Evolutionary conservation across 1,140 invertebrate species (phyloP).

Genomic region (Cyrtorhinus lividipennis): DNA sequence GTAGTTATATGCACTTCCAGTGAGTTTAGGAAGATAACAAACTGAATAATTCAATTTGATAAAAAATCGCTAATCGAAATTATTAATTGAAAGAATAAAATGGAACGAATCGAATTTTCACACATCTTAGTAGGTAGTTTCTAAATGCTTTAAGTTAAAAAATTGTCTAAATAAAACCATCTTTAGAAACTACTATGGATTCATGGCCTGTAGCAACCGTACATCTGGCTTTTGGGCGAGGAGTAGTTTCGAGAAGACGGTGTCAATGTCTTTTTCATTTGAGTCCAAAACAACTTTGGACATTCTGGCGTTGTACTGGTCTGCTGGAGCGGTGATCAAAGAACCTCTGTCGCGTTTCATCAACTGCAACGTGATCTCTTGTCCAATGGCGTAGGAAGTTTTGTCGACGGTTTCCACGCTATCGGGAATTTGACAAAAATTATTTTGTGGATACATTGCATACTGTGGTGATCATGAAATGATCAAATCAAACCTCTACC

Average conservation of each 20-base stretch:
- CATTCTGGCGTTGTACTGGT: conserved; percentile 27
- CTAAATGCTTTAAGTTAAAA: conserved; percentile 13
- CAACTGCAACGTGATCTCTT: conserved; percentile 62
- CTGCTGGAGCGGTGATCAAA: conserved; percentile 51
- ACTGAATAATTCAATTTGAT: no score
- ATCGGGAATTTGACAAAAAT: no score
- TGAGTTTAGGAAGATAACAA: not conserved
- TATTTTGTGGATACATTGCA: no score
- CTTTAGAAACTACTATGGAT: not conserved
- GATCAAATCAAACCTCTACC: conserved; percentile 43
- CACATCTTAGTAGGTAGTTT: no score
- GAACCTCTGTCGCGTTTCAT: conserved; percentile 74
- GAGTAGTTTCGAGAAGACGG: conserved; percentile 61
- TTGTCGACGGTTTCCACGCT: conserved; percentile 30
- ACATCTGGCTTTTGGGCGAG: conserved; percentile 48
- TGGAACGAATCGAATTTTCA: no score
- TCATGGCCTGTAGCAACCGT: conserved; percentile 24
- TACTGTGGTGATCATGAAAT: not conserved
- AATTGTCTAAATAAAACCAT: conserved; percentile 13
- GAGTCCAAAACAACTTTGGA: conserved; percentile 31
- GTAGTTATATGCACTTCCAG: conserved; percentile 17
- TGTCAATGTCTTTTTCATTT: conserved; percentile 33
- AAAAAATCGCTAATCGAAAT: no score
- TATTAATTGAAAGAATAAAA: no score
- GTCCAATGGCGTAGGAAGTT: conserved; percentile 42